Evolutionary conservation across 2,888 invertebrate genomes (phyloP).

Genomic region (Limnephilus rhombicus): DNA sequence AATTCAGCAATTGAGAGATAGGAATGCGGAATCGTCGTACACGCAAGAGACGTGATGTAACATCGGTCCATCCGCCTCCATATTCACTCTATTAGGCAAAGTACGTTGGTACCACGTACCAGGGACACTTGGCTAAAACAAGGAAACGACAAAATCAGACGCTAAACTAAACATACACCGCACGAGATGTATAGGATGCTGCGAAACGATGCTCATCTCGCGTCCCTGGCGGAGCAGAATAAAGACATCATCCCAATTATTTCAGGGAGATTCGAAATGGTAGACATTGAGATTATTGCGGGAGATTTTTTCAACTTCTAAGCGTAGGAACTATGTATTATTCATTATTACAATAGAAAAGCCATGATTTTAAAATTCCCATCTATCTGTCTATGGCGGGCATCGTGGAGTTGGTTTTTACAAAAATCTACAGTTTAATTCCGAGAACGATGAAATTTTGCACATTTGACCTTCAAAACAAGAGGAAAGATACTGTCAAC

Average conservation of each 20-base stretch:
- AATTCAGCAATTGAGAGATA: neutral
- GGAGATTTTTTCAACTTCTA: neutral
- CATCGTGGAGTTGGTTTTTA: too few species aligned
- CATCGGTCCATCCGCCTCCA: constrained; percentile 17
- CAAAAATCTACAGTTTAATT: too few species aligned
- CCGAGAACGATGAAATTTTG: too few species aligned
- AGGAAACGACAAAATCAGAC: constrained; percentile 25
- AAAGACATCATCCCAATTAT: neutral
- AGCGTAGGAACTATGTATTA: neutral
- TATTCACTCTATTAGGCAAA: constrained; percentile 32
- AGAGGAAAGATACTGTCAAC: too few species aligned
- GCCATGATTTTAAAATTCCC: too few species aligned
- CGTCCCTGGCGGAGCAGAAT: neutral
- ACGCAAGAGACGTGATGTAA: constrained; percentile 14
- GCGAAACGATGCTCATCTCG: neutral
- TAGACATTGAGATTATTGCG: neutral
- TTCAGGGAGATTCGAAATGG: neutral
- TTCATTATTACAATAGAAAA: neutral
- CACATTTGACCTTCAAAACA: too few species aligned
- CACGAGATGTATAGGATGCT: neutral
- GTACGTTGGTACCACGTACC: neutral
- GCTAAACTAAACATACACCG: neutral
- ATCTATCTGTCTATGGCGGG: too few species aligned
- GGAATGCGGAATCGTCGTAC: neutral
- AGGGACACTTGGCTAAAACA: constrained; percentile 6